phyloP scores from a whole-genome alignment of 2,113 vertebrate genomes.

The Neotoma lepida region DNA sequence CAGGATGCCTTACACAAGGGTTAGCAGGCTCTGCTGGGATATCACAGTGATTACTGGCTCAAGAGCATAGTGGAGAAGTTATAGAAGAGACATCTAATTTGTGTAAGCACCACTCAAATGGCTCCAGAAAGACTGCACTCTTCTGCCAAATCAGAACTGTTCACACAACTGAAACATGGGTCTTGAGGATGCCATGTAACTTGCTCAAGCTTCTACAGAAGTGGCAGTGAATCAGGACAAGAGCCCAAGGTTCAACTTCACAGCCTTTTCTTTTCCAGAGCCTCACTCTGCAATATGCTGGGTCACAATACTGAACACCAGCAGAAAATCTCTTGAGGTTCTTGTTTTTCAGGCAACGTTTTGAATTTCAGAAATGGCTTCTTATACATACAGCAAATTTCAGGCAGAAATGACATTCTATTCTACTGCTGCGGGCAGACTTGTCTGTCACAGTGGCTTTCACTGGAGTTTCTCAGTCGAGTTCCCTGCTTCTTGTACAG shows the following conservation, averaged over 20 bases:
- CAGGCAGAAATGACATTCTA: background rate
- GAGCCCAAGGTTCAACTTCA: background rate
- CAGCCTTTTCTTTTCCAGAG: background rate
- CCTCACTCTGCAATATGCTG: background rate
- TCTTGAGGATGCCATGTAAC: background rate
- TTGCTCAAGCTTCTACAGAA: background rate
- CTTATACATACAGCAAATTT: background rate
- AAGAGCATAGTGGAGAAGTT: background rate
- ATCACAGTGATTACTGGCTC: background rate
- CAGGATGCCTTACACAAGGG: background rate
- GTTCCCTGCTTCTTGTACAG: too few species aligned
- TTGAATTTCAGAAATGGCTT: constrained; percentile 34
- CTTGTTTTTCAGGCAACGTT: constrained; percentile 7
- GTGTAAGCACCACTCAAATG: background rate
- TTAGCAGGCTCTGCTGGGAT: background rate
- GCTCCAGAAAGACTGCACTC: background rate
- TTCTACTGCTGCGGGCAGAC: background rate
- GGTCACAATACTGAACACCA: background rate
- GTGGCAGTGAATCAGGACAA: background rate
- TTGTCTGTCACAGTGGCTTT: constrained; percentile 11
- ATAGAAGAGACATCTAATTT: background rate
- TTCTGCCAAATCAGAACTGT: background rate
- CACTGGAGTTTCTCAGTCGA: background rate
- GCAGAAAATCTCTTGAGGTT: background rate
- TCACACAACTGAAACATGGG: background rate